Evolutionary conservation across 2,797 vertebrate species (phyloP).

Genomic region (Gadopsis marmoratus): DNA sequence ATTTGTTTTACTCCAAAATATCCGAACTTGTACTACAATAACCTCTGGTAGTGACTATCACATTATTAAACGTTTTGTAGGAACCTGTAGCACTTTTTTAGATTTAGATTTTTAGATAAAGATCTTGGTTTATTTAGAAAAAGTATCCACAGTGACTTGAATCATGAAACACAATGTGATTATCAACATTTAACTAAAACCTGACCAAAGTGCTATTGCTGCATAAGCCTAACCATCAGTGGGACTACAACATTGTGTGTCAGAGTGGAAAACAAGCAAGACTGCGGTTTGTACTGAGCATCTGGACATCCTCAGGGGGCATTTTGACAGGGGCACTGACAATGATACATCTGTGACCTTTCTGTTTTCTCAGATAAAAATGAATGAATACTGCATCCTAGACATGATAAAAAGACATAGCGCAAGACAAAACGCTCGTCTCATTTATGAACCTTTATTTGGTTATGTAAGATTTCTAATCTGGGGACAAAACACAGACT

Average conservation of each 20-base stretch:
- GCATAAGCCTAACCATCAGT: too few relatives aligned
- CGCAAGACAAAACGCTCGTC: slow-evolving; percentile 2
- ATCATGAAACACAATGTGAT: too few relatives aligned
- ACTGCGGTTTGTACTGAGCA: slow-evolving; percentile 40
- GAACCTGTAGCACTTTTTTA: too few relatives aligned
- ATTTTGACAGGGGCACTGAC: slow-evolving; percentile 62
- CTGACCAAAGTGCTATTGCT: too few relatives aligned
- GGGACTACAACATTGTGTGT: slow-evolving; percentile 24
- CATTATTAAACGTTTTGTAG: too few relatives aligned
- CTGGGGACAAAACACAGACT: slow-evolving; percentile 6
- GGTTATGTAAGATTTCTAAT: slow-evolving; percentile 37
- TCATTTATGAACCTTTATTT: slow-evolving; percentile 50
- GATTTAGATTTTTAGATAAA: too few relatives aligned
- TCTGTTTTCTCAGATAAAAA: slow-evolving; percentile 68
- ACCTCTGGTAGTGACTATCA: too few relatives aligned
- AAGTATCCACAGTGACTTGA: too few relatives aligned
- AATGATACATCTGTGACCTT: slow-evolving; percentile 81
- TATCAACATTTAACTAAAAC: too few relatives aligned
- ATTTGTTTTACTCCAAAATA: too few relatives aligned
- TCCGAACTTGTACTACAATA: too few relatives aligned
- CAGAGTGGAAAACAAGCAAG: slow-evolving; percentile 14
- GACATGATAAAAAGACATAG: slow-evolving; percentile 59
- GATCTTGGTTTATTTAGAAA: too few relatives aligned
- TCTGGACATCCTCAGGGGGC: slow-evolving; percentile 55
- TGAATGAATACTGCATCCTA: slow-evolving; percentile 48